Base-by-base conservation (phyloP, 2,888 invertebrate species). In the Leucania comma region DNA sequence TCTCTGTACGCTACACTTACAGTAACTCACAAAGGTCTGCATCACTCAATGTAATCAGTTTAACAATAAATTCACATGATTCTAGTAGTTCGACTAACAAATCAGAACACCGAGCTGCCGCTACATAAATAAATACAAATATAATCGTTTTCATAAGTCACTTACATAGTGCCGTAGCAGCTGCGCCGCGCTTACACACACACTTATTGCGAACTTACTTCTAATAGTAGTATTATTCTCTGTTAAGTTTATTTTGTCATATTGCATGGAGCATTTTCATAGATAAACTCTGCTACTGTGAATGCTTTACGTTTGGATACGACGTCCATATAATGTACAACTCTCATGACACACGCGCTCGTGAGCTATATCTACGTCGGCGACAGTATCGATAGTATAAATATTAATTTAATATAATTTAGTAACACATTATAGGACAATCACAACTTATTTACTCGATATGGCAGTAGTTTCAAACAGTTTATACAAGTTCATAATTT, bases 391-490 rank as follows among this genome's bases (percentile, higher is more conserved):
- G 12, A 66, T 60, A 69, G 9, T 59, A 62, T 53, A 1, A 72
- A 60, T 38, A 56, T 74, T 50, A 17, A 51, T 24, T 48, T 53
- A 38, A 63, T 69, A 57, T 78, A 50, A 66, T 54, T 57, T 54
- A 67, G 53, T 78, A 73, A 66, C 69, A 61, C 54, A 51, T 64
- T 68, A 68, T 38, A 65, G 35, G 51, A 63, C 58, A 78, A 66
- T 51, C 68, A 77, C 62, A 61, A 78, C 38, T 69, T 64, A 69
- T 57, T 57, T 42, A 74, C 61, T 79, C 60, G 66, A 69, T 78
- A 69, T 78, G 78, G 78, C 79, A 78, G 78, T 69, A 73, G 24
- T 72, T 64, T 56, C 54, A 54, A 65, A 68, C 42, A 60, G 24
- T 56, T 69, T 53, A 68, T 61, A 72, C 24, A 69, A 65, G 22